These are phyloP conservation scores for Myripristis jacobus DNA, from an alignment of 2,797 vertebrate species.

Conservation along the genomic window DNA sequence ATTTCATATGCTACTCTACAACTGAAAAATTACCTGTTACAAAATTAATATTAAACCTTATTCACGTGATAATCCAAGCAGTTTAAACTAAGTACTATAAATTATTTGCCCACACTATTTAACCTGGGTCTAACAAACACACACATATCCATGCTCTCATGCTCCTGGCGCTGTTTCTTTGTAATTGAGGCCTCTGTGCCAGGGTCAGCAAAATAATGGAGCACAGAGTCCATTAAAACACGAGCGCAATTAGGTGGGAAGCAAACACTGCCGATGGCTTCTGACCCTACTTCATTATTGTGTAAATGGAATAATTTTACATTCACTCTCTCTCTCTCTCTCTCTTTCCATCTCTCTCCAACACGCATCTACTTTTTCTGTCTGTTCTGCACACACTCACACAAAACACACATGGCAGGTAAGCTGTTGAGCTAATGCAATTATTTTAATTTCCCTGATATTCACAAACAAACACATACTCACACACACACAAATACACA, in stretches of 20 bases:
- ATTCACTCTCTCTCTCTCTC: slow-evolving; percentile 9
- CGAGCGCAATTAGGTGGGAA: slow-evolving; percentile 78
- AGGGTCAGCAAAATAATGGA: slow-evolving; percentile 71
- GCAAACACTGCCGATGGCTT: slow-evolving; percentile 69
- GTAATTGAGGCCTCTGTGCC: slow-evolving; percentile 70
- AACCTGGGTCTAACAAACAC: background rate
- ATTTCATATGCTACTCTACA: background rate
- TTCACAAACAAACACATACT: slow-evolving; percentile 35
- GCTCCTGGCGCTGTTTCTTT: slow-evolving; percentile 41
- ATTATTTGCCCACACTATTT: background rate
- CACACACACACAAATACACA: slow-evolving; percentile 2
- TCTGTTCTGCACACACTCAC: slow-evolving; percentile 41
- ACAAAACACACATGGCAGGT: slow-evolving; percentile 32
- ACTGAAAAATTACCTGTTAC: background rate
- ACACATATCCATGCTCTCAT: background rate
- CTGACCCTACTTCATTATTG: slow-evolving; percentile 79
- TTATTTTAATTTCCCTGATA: slow-evolving; percentile 39
- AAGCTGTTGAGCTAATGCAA: slow-evolving; percentile 40
- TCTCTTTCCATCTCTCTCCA: slow-evolving; percentile 43
- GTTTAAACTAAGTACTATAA: background rate
- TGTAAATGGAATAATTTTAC: slow-evolving; percentile 69
- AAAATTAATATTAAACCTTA: slow-evolving; percentile 12
- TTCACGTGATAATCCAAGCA: background rate
- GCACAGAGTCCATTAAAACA: slow-evolving; percentile 75
- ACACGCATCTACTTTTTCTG: slow-evolving; percentile 49